Conservation (phyloP, 2,888 invertebrate species). For the Abscondita cerata region DNA sequence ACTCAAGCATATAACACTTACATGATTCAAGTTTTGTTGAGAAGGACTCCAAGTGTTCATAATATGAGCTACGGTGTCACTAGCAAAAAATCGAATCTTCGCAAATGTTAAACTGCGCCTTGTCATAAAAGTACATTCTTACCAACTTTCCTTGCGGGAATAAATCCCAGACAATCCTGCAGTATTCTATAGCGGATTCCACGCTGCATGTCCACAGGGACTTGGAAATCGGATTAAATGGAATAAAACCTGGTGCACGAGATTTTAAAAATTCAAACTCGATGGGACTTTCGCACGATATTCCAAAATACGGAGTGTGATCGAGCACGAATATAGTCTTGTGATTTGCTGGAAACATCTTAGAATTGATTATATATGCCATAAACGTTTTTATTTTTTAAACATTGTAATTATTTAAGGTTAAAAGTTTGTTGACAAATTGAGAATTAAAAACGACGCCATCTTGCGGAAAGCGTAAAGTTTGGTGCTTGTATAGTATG, state of each 20-base stretch:
- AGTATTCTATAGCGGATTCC: conserved; percentile 95
- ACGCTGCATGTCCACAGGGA: conserved; percentile 96
- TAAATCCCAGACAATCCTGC: conserved; percentile 96
- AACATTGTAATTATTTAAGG: neutral
- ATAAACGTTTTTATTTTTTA: conserved; percentile 14
- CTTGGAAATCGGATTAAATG: conserved; percentile 85
- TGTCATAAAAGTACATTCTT: conserved; percentile 43
- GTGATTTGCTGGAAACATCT: conserved; percentile 80
- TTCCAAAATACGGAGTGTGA: conserved; percentile 89
- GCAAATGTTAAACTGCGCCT: conserved; percentile 35
- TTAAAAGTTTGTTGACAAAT: neutral
- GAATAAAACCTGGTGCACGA: conserved; percentile 74
- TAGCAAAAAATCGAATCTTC: conserved; percentile 85
- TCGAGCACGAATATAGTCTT: conserved; percentile 97
- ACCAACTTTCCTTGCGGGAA: conserved; percentile 90
- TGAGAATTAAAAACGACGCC: too few species aligned
- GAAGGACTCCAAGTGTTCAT: conserved; percentile 83
- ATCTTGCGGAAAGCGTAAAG: too few species aligned
- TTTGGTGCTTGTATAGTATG: too few species aligned
- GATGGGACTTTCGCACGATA: conserved; percentile 80
- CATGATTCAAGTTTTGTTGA: conserved; percentile 88
- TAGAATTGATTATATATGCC: conserved; percentile 38
- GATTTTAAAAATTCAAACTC: conserved; percentile 83
- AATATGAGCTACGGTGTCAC: conserved; percentile 84
- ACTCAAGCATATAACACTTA: conserved; percentile 60